Evolutionary conservation across 1,140 invertebrate genomes (phyloP).

Genomic region (Tenebrio molitor): DNA sequence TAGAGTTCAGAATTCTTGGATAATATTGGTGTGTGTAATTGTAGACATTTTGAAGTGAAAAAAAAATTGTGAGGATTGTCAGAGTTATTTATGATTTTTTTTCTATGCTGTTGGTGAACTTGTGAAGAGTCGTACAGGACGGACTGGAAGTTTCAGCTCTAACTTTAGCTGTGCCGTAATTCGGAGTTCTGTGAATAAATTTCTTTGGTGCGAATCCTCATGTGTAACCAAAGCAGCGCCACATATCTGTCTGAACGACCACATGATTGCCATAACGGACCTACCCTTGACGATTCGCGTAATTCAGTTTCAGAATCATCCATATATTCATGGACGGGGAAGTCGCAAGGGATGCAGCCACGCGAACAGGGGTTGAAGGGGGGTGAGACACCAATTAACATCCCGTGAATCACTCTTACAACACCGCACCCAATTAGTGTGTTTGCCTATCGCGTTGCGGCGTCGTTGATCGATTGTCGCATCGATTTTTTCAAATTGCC

Average conservation of each 20-base stretch:
- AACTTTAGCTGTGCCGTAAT: too few relatives aligned
- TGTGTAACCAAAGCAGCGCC: constrained; percentile 1
- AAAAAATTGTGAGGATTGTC: too few relatives aligned
- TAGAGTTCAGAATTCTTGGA: too few relatives aligned
- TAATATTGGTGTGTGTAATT: too few relatives aligned
- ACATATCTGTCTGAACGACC: constrained; percentile 27
- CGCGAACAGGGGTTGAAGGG: constrained; percentile 52
- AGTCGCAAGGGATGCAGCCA: constrained; percentile 45
- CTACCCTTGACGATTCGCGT: constrained; percentile 57
- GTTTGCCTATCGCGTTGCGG: constrained; percentile 41
- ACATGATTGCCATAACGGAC: constrained; percentile 53
- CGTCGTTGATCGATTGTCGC: constrained; percentile 13
- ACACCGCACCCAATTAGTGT: constrained; percentile 62
- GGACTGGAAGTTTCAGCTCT: too few relatives aligned
- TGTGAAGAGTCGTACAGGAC: too few relatives aligned
- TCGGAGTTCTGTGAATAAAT: too few relatives aligned
- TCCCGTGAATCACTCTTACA: constrained; percentile 63
- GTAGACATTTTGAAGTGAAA: too few relatives aligned
- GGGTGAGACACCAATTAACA: constrained; percentile 63
- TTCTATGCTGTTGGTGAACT: too few relatives aligned
- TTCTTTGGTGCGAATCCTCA: too few relatives aligned
- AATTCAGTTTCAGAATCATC: constrained; percentile 64
- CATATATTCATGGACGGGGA: constrained; percentile 62
- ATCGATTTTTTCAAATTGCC: constrained; percentile 30
- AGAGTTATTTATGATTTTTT: too few relatives aligned